These are phyloP conservation scores for Pangasianodon hypophthalmus DNA, from an alignment of 2,113 vertebrate genomes.

Conservation along the genomic window DNA sequence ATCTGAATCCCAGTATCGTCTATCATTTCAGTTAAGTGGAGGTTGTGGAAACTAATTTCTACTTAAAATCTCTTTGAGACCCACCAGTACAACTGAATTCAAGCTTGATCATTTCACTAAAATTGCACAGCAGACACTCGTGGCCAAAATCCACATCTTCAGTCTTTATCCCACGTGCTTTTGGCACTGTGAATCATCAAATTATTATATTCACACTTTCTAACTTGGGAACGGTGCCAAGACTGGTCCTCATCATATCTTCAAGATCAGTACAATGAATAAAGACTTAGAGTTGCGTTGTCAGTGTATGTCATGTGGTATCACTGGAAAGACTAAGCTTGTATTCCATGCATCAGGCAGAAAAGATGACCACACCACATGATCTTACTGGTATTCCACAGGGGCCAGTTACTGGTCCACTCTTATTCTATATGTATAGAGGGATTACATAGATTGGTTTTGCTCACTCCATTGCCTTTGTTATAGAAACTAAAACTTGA, in stretches of 20 bases:
- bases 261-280: neutral
- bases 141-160: neutral
- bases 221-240: neutral
- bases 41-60: slow-evolving; percentile 7
- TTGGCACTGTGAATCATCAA: neutral
- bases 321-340: neutral
- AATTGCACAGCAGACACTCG: neutral
- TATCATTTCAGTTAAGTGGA: neutral
- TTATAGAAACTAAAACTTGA: neutral
- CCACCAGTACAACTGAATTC: neutral
- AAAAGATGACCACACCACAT: neutral
- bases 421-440: neutral
- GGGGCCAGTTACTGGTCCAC: neutral
- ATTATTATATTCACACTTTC: neutral
- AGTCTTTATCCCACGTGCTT: neutral
- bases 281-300: neutral
- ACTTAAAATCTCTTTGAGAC: neutral
- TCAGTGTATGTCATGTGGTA: neutral
- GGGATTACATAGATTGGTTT: neutral
- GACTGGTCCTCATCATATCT: neutral
- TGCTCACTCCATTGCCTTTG: neutral
- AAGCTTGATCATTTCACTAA: neutral
- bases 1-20: neutral
- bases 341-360: neutral
- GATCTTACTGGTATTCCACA: neutral